Evolutionary conservation across 2,113 vertebrate species (phyloP).

Genomic region (Otis tarda): DNA sequence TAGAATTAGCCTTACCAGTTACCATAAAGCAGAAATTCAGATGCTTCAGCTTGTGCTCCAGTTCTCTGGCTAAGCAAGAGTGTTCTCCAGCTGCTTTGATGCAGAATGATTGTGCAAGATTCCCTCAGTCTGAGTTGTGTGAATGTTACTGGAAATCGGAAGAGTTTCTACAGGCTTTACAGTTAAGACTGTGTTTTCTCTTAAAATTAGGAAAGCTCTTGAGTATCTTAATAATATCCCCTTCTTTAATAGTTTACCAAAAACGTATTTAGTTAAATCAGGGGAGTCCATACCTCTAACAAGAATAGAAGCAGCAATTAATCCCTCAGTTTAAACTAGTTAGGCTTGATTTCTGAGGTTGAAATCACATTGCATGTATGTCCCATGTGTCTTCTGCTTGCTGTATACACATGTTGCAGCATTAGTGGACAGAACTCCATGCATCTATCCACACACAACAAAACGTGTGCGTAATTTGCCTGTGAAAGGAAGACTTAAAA

Average conservation of each 20-base stretch:
- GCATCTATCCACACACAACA: neutral
- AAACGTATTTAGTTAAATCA: neutral
- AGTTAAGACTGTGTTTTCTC: neutral
- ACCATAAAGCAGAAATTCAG: neutral
- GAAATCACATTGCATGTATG: neutral
- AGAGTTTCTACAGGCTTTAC: neutral
- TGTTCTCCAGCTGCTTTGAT: neutral
- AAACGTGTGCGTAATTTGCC: neutral
- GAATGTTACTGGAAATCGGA: slow-evolving; percentile 12
- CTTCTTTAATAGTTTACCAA: neutral
- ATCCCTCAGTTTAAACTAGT: slow-evolving; percentile 34
- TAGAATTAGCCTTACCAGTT: neutral
- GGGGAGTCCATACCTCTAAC: neutral
- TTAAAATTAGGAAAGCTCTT: neutral
- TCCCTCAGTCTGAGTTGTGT: neutral
- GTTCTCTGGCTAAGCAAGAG: neutral
- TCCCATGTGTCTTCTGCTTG: neutral
- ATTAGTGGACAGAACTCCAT: neutral
- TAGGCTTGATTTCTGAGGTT: slow-evolving; percentile 36
- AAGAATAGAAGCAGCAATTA: slow-evolving; percentile 33
- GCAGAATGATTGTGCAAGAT: slow-evolving; percentile 26
- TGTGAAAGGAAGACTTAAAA: neutral
- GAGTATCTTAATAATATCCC: neutral
- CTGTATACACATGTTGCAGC: neutral
- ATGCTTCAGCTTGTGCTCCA: neutral